Conservation (phyloP, 2,888 invertebrate genomes). For the Phaonia tiefii region DNA sequence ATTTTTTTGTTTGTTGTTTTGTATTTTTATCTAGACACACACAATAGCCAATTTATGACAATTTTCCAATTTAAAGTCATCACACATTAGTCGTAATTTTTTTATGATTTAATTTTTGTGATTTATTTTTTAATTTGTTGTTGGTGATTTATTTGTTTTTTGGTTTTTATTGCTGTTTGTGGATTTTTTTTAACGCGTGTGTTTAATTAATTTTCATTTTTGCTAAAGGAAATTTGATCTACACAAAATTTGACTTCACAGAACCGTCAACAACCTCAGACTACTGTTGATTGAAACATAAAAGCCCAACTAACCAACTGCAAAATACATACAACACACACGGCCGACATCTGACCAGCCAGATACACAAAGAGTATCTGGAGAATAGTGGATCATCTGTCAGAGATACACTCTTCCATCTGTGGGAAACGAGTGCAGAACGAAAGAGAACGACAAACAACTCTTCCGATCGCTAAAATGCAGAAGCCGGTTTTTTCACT, state of each 20-base stretch:
- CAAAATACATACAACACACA: slow-evolving; percentile 28
- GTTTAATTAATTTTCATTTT: slow-evolving; percentile 7
- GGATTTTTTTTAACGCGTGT: slow-evolving; percentile 3
- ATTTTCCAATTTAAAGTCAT: slow-evolving; percentile 35
- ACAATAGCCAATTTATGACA: not conserved
- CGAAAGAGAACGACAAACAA: not conserved
- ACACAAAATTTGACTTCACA: slow-evolving; percentile 32
- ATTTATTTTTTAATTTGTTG: not conserved
- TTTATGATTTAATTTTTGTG: not conserved
- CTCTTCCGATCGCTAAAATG: slow-evolving; percentile 34
- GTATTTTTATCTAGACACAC: not conserved
- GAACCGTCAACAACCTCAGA: slow-evolving; percentile 63
- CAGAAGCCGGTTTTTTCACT: slow-evolving; percentile 48
- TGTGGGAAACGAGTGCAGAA: not conserved
- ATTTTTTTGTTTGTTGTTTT: not conserved
- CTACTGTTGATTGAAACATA: slow-evolving; percentile 62
- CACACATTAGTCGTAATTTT: slow-evolving; percentile 3
- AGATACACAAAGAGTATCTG: not conserved
- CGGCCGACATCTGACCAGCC: slow-evolving; percentile 25
- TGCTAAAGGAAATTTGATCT: not conserved
- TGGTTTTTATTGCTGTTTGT: not conserved
- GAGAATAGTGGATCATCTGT: too few relatives aligned
- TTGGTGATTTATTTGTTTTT: slow-evolving; percentile 1
- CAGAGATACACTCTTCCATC: too few relatives aligned
- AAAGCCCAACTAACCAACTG: slow-evolving; percentile 32